These are phyloP conservation scores for Propithecus deckenii DNA, from an alignment of 2,797 vertebrate species.

Conservation along the genomic window DNA sequence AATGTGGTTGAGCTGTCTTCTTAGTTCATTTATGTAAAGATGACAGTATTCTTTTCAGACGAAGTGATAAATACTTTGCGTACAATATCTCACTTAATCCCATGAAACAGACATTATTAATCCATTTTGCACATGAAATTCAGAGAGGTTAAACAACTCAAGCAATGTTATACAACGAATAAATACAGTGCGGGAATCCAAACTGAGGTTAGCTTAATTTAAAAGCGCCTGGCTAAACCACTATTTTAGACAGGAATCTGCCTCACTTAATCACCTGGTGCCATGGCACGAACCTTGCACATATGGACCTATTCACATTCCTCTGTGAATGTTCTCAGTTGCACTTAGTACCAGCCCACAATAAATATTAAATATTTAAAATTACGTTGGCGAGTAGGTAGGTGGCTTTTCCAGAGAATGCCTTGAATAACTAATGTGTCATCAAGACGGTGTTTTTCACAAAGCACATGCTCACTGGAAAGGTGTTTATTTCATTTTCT, in stretches of 20 bases:
- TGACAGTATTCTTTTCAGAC: neutral
- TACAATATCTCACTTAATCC: neutral
- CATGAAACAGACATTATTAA: neutral
- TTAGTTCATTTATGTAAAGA: neutral
- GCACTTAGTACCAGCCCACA: neutral
- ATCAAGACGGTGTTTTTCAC: neutral
- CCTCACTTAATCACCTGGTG: neutral
- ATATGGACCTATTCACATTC: neutral
- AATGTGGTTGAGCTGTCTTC: neutral
- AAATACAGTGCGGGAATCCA: neutral
- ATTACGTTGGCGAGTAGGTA: neutral
- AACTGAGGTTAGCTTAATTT: neutral
- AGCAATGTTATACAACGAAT: neutral
- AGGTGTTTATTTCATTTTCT: neutral
- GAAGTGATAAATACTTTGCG: neutral
- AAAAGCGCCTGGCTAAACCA: neutral
- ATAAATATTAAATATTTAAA: neutral
- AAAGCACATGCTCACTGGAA: neutral
- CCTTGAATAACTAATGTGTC: neutral
- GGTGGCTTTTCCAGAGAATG: neutral
- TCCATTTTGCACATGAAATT: neutral
- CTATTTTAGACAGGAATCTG: neutral
- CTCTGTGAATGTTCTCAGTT: neutral
- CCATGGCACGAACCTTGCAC: neutral
- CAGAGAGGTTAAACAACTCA: neutral